phyloP scores from a whole-genome alignment of 37 sponge, comb jelly and placozoan species.

The Theonella swinhoei region DNA sequence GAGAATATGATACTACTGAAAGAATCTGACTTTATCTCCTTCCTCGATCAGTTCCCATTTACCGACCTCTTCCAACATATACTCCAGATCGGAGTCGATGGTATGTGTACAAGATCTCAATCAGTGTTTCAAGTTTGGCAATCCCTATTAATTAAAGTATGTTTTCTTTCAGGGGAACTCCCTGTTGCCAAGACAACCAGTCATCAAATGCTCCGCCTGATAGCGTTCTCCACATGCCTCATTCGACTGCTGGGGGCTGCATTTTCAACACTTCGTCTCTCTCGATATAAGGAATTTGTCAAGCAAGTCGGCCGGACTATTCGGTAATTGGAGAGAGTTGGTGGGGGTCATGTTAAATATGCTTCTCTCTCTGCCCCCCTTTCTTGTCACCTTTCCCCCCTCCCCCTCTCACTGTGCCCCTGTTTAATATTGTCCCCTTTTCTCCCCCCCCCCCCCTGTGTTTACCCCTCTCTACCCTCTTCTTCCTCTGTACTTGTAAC shows the following conservation, averaged over 20 bases:
- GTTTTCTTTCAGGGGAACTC: slow-evolving; percentile 58
- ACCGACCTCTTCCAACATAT: slow-evolving; percentile 79
- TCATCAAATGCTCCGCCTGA: slow-evolving; percentile 64
- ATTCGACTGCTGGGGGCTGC: slow-evolving; percentile 76
- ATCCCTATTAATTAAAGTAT: no score
- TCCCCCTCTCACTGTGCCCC: neutral
- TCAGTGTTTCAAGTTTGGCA: no score
- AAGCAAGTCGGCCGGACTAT: slow-evolving; percentile 84
- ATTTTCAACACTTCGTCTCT: slow-evolving; percentile 75
- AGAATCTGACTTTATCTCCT: slow-evolving; percentile 79
- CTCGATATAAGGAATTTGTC: slow-evolving; percentile 82
- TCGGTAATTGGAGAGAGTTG: slow-evolving; percentile 22
- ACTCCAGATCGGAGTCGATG: slow-evolving; percentile 41
- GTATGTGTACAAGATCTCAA: no score
- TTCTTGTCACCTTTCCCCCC: neutral
- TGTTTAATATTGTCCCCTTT: neutral
- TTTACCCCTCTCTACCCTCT: no score
- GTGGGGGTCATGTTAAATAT: no score
- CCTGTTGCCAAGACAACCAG: slow-evolving; percentile 48
- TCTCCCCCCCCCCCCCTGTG: neutral
- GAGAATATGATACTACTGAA: slow-evolving; percentile 60
- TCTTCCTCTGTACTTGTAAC: no score
- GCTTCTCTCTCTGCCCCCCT: no score
- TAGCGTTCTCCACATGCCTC: slow-evolving; percentile 86
- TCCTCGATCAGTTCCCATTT: slow-evolving; percentile 91